Conservation (phyloP, 2,797 vertebrate species). For the Xenentodon cancila region DNA sequence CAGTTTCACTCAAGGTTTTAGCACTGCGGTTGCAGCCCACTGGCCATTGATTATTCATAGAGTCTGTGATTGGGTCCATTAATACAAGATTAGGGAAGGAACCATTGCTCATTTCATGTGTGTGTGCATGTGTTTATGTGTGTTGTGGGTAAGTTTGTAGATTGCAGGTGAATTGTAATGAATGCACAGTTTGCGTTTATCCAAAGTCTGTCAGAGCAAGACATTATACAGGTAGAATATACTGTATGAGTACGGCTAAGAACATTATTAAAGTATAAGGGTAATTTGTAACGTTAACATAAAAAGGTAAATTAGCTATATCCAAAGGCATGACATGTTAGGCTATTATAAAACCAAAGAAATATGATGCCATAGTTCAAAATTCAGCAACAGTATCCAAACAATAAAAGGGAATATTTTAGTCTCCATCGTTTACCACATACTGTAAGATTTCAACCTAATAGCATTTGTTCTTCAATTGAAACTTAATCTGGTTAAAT, state of each 20-base stretch:
- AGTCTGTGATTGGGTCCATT: conserved; percentile 85
- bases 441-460: conserved; percentile 76
- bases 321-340: conserved; percentile 10
- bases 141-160: conserved; percentile 28
- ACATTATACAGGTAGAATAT: conserved; percentile 36
- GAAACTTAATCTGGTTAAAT: conserved; percentile 84
- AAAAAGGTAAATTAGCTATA: conserved; percentile 9
- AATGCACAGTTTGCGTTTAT: conserved; percentile 62
- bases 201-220: conserved; percentile 41
- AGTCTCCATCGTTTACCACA: conserved; percentile 63
- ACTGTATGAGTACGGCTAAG: conserved; percentile 5
- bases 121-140: conserved; percentile 41
- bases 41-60: conserved; percentile 87
- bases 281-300: conserved; percentile 24
- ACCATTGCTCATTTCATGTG: conserved; percentile 72
- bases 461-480: conserved; percentile 83
- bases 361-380: conserved; percentile 31
- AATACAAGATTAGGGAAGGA: conserved; percentile 83
- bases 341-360: conserved; percentile 14
- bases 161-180: conserved; percentile 65
- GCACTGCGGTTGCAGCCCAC: conserved; percentile 80
- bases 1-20: conserved; percentile 82
- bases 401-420: conserved; percentile 57
- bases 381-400: conserved; percentile 43
- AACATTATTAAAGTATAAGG: conserved; percentile 10